A percentile compares a stretch with the other conserved stretches of the same genome.
These are phyloP conservation scores for Trididemnum miniatum DNA, from an alignment of 23 tunicate genomes.

Conservation along the genomic window DNA sequence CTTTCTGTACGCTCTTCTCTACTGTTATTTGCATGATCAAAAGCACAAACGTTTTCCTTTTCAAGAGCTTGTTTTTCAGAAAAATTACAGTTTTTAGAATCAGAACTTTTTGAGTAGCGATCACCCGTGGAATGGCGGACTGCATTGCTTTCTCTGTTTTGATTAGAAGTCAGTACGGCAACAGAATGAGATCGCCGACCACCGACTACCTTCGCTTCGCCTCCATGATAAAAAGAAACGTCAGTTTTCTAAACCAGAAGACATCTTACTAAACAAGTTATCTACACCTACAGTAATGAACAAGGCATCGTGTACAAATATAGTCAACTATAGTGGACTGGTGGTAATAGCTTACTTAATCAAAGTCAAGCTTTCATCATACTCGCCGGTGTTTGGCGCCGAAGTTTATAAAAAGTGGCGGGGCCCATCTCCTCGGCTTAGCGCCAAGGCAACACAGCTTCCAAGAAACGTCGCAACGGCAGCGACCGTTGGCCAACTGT, in stretches of 20 bases:
- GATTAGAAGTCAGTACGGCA: slow-evolving; percentile 2
- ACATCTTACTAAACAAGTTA: not conserved
- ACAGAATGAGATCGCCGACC: not conserved
- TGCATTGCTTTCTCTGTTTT: slow-evolving; percentile 8
- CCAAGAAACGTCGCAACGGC: too few relatives aligned
- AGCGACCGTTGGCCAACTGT: too few relatives aligned
- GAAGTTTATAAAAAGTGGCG: too few relatives aligned
- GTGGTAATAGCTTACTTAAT: too few relatives aligned
- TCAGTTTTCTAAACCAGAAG: not conserved
- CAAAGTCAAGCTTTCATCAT: too few relatives aligned
- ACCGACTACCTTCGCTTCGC: slow-evolving; percentile 16
- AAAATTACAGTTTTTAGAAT: not conserved
- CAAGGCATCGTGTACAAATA: too few relatives aligned
- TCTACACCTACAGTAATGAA: too few relatives aligned
- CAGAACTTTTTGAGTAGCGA: not conserved
- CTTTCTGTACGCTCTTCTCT: not conserved
- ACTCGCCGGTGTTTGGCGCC: too few relatives aligned
- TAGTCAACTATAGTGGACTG: too few relatives aligned
- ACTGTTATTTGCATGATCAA: not conserved
- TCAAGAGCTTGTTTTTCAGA: not conserved
- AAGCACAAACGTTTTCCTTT: not conserved
- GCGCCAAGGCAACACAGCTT: too few relatives aligned
- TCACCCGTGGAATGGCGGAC: not conserved
- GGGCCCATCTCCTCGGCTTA: too few relatives aligned
- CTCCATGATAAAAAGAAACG: not conserved